phyloP scores from a whole-genome alignment of 2,797 vertebrate genomes.

The Nothura maculosa region DNA sequence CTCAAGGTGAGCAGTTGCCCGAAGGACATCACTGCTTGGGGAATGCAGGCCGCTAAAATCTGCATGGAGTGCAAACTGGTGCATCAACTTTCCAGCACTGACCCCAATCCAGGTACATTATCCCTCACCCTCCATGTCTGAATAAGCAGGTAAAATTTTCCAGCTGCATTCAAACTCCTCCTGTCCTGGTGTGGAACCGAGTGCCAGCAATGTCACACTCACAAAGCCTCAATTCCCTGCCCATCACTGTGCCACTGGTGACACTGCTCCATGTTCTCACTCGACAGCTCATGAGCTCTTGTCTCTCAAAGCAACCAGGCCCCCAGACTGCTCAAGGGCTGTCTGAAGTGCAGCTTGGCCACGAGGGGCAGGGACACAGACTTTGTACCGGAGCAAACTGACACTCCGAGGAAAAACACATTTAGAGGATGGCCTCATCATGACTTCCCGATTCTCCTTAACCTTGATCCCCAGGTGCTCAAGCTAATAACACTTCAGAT shows the following conservation, averaged over 20 bases:
- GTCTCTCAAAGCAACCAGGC: neutral
- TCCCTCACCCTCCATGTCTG: neutral
- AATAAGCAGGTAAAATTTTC: neutral
- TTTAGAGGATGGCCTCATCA: constrained; percentile 59
- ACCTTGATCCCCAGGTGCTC: constrained; percentile 60
- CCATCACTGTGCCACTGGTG: neutral
- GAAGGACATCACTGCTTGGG: neutral
- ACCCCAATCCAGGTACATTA: neutral
- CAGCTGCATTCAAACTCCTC: neutral
- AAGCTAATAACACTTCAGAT: constrained; percentile 54
- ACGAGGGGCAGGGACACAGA: neutral
- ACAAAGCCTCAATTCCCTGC: neutral
- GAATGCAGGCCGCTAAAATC: neutral
- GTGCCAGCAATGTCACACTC: neutral
- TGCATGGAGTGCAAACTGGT: neutral
- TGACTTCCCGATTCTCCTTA: constrained; percentile 57
- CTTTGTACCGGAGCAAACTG: neutral
- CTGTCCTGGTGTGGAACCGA: neutral
- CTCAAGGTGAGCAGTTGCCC: neutral
- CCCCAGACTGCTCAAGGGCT: too few relatives aligned
- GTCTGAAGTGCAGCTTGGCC: neutral
- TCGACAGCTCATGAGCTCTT: neutral
- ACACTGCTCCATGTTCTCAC: neutral
- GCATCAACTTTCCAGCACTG: neutral
- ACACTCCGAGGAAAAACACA: constrained; percentile 48